These are phyloP conservation scores for Ecliptopera silaceata DNA, from an alignment of 2,888 invertebrate species.

Conservation along the genomic window DNA sequence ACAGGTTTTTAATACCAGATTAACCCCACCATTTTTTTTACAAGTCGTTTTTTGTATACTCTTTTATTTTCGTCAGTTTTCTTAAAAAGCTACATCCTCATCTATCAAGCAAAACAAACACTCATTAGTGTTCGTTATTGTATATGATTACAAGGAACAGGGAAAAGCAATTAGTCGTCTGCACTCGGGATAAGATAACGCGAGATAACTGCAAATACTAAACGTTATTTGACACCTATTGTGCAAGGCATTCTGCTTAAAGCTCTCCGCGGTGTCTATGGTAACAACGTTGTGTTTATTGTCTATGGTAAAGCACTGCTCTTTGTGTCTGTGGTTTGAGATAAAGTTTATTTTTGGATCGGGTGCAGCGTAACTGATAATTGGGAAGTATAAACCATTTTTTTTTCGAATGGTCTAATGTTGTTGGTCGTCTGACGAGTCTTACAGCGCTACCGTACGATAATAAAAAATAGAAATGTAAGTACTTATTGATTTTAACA, in stretches of 20 bases:
- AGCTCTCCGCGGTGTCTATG: slow-evolving; percentile 15
- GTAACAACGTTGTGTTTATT: neutral
- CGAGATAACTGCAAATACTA: slow-evolving; percentile 70
- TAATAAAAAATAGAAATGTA: no score
- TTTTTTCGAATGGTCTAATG: no score
- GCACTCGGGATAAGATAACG: slow-evolving; percentile 68
- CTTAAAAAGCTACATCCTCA: slow-evolving; percentile 2
- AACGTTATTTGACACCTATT: slow-evolving; percentile 67
- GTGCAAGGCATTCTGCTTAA: slow-evolving; percentile 24
- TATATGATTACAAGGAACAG: slow-evolving; percentile 74
- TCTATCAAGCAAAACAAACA: slow-evolving; percentile 40
- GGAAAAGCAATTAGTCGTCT: slow-evolving; percentile 76
- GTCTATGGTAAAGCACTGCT: no score
- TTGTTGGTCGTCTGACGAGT: no score
- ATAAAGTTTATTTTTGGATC: slow-evolving; percentile 11
- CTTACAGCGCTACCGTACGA: no score
- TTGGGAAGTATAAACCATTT: no score
- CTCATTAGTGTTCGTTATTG: slow-evolving; percentile 51
- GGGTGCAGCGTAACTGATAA: no score
- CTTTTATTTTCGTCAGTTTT: no score
- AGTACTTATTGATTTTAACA: no score
- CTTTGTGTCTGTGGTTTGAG: neutral
- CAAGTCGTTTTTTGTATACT: no score
- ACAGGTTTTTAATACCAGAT: no score
- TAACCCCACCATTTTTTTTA: no score